Evolutionary conservation across 2,113 vertebrate genomes (phyloP).

Genomic region (Pachycephala philippinensis): DNA sequence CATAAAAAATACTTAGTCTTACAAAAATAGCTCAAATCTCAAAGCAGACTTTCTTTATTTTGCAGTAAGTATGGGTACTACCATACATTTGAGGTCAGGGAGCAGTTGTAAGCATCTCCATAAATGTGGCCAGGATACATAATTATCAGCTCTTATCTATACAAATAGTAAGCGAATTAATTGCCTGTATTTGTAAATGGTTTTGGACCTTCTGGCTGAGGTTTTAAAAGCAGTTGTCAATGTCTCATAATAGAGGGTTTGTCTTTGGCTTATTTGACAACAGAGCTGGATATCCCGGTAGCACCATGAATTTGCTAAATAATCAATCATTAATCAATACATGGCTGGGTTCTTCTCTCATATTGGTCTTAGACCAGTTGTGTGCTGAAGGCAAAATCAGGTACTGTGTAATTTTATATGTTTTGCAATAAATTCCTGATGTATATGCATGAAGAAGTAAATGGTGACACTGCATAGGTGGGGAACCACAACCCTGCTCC

Average conservation of each 20-base stretch:
- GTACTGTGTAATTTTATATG: background rate
- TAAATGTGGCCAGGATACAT: background rate
- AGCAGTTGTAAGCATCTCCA: background rate
- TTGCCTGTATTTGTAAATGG: background rate
- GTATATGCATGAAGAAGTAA: background rate
- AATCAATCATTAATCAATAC: background rate
- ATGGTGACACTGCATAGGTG: background rate
- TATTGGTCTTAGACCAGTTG: background rate
- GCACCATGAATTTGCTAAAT: background rate
- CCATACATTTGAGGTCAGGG: background rate
- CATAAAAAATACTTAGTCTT: background rate
- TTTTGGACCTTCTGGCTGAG: background rate
- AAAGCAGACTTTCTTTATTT: background rate
- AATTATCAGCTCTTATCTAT: background rate
- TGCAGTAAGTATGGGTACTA: background rate
- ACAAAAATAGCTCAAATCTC: background rate
- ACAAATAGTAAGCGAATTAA: background rate
- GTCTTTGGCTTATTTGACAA: background rate
- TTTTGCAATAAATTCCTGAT: background rate
- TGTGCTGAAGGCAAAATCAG: background rate
- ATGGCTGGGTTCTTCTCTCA: background rate
- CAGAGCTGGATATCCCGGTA: background rate
- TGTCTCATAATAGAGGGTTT: background rate
- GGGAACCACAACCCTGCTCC: background rate
- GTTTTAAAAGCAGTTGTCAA: background rate